Percentiles rank a stretch among this genome's conserved stretches.
These are phyloP conservation scores for Arrhamphus sclerolepis DNA, from an alignment of 2,797 vertebrate genomes.

Conservation along the genomic window DNA sequence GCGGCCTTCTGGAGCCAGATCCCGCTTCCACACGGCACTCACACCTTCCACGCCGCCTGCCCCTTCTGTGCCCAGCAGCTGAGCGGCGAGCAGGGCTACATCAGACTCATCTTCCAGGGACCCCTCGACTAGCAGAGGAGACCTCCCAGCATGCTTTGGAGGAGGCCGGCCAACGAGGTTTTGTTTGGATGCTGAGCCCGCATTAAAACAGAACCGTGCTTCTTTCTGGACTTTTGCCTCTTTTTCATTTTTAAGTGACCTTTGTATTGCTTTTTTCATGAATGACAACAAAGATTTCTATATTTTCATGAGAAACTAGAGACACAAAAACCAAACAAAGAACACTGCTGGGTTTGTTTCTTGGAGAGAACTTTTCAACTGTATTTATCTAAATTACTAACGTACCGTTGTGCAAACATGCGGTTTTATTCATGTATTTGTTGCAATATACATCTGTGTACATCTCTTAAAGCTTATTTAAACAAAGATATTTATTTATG, in stretches of 20 bases:
- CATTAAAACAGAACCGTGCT: constrained; percentile 26
- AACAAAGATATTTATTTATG: constrained; percentile 77
- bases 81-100: constrained; percentile 90
- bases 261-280: constrained; percentile 83
- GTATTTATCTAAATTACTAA: constrained; percentile 77
- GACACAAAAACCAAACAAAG: constrained; percentile 67
- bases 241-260: constrained; percentile 82
- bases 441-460: constrained; percentile 75
- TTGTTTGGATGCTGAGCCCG: constrained; percentile 17
- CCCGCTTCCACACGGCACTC: constrained; percentile 96
- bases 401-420: constrained; percentile 34
- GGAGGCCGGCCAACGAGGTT: neutral
- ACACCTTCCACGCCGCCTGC: constrained; percentile 97
- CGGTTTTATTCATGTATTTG: constrained; percentile 65
- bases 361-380: constrained; percentile 63
- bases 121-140: constrained; percentile 88
- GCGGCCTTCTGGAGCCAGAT: constrained; percentile 97
- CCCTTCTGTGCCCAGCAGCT: constrained; percentile 97
- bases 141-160: constrained; percentile 31
- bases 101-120: constrained; percentile 99
- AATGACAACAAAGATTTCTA: constrained; percentile 79
- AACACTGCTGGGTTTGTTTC: constrained; percentile 72
- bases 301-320: constrained; percentile 84
- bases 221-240: constrained; percentile 54
- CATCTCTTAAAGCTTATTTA: constrained; percentile 73